phyloP scores from a whole-genome alignment of 2,113 vertebrate genomes.

The Pitta sordida region DNA sequence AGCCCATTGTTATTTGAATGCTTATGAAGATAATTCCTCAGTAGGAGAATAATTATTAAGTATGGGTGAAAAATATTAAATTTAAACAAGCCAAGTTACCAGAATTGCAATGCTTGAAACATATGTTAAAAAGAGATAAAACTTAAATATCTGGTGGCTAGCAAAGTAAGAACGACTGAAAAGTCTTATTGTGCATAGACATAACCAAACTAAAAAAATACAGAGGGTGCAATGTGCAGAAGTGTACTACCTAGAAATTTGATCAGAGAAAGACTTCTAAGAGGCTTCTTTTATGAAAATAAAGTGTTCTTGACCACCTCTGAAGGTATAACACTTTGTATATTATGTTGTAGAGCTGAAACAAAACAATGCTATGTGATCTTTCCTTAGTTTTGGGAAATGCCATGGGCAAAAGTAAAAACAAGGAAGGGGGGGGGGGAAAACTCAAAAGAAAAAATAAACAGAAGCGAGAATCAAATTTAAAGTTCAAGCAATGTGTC shows the following conservation, averaged over 20 bases:
- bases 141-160: constrained; percentile 17
- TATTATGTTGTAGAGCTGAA: not conserved
- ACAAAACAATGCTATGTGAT: not conserved
- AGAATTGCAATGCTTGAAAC: not conserved
- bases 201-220: not conserved
- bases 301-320: not conserved
- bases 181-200: not conserved
- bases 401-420: not conserved
- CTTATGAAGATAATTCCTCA: not conserved
- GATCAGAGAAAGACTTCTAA: not conserved
- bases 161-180: not conserved
- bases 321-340: not conserved
- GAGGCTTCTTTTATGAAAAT: not conserved
- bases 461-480: not conserved
- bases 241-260: not conserved
- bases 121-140: not conserved
- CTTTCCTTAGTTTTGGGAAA: not conserved
- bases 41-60: not conserved
- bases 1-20: too few relatives aligned
- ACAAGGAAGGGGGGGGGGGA: not conserved
- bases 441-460: accelerated
- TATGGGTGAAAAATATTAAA: not conserved
- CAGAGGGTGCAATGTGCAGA: not conserved
- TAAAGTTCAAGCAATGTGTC: not conserved
- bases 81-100: not conserved